Evolutionary conservation across 2,113 vertebrate species (phyloP).

Genomic region (Lanius collurio): DNA sequence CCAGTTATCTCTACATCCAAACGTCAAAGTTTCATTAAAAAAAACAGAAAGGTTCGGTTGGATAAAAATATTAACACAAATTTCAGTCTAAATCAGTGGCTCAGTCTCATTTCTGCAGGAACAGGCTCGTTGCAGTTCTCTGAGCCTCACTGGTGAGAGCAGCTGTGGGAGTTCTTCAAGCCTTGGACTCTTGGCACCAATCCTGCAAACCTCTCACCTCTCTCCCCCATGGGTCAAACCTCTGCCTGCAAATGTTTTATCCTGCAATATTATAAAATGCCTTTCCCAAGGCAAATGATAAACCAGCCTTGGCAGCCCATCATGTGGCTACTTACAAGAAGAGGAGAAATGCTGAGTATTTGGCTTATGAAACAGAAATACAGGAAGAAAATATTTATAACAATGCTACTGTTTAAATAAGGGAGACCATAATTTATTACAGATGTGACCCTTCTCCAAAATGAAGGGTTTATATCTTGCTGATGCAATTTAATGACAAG

Average conservation of each 20-base stretch:
- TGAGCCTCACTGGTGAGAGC: neutral
- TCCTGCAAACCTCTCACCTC: neutral
- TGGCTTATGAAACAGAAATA: constrained; percentile 31
- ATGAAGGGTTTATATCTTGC: neutral
- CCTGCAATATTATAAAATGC: neutral
- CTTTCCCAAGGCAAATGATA: constrained; percentile 28
- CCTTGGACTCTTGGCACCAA: neutral
- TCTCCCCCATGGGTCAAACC: neutral
- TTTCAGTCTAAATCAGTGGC: neutral
- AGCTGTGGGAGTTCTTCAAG: neutral
- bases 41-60: neutral
- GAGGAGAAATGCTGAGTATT: constrained; percentile 20
- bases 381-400: constrained; percentile 50
- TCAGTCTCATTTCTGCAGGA: neutral
- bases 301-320: constrained; percentile 30
- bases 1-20: neutral
- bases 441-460: constrained; percentile 34
- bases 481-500: neutral
- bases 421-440: constrained; percentile 12
- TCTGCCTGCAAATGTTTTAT: neutral
- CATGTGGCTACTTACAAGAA: neutral
- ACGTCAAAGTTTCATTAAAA: neutral
- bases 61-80: neutral
- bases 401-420: constrained; percentile 57
- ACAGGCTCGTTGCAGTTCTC: neutral